These are phyloP conservation scores for Microctonus brassicae DNA, from an alignment of 2,888 invertebrate genomes.

Conservation along the genomic window DNA sequence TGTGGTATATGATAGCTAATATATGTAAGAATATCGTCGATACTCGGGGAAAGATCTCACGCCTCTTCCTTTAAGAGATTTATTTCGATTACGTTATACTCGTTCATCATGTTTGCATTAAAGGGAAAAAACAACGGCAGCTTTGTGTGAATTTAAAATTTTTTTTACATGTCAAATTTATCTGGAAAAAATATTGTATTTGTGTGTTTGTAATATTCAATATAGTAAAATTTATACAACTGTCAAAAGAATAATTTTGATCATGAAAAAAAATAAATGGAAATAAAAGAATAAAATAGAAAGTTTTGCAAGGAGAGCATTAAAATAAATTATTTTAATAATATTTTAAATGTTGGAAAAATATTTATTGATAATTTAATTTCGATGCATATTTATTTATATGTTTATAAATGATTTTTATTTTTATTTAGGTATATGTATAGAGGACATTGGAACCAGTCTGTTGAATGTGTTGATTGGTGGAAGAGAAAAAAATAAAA, in stretches of 20 bases:
- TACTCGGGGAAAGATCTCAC: constrained; percentile 24
- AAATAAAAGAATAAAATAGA: neutral
- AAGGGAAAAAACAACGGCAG: neutral
- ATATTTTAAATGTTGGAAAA: neutral
- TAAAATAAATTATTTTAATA: neutral
- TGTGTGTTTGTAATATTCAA: constrained; percentile 1
- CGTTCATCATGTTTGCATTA: neutral
- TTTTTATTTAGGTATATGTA: neutral
- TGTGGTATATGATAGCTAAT: constrained; percentile 3
- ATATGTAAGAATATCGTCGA: constrained; percentile 27
- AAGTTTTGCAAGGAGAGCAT: no score
- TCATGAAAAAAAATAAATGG: neutral
- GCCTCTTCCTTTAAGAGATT: constrained; percentile 23
- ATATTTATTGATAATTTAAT: neutral
- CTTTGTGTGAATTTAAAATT: constrained; percentile 5
- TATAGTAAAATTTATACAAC: neutral
- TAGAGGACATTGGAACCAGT: neutral
- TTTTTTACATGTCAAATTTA: constrained; percentile 16
- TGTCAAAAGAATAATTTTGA: neutral
- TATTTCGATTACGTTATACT: constrained; percentile 27
- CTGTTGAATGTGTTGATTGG: neutral
- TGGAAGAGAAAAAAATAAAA: neutral
- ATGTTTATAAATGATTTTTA: neutral
- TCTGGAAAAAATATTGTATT: constrained; percentile 26
- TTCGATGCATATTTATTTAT: neutral